Evolutionary conservation across 2,888 invertebrate genomes (phyloP), one percentile per base, ranked within the genome.

Genomic region (Pseudococcus jackbeardsleyi): DNA sequence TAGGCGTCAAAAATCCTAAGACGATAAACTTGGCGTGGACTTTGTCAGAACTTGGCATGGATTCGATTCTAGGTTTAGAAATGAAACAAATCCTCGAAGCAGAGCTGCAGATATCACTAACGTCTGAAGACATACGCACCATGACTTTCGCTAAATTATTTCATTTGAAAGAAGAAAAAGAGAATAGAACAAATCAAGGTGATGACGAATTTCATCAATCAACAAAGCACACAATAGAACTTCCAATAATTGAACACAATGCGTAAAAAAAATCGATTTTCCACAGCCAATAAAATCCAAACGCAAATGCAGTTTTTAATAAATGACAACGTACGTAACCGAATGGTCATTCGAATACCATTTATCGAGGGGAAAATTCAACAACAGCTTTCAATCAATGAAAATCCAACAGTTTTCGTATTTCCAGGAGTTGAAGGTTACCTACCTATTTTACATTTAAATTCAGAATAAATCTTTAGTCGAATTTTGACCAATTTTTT

Each of bases 1-100:
- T 15, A 79, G 79, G 79, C 0, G 93, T 95, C 89, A 93, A 94
- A 90, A 95, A 95, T 90, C 91, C 94, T 91, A 96, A 95, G 92
- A 94, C 93, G 0, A 93, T 94, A 0, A 95, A 95, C 72, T 93
- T 94, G 89, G 94, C 95, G 90, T 93, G 95, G 0, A 94, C 95
- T 0, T 92, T 99, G 1, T 96, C 97, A 0, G 98, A 99, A 91
- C 92, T 99, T 89, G 99, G 99, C 54, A 96, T 99, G 95, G 98
- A 99, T 92, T 98, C 98, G 2, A 94, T 99, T 93, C 98, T 98
- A 97, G 97, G 96, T 0, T 96, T 98, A 0, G 98, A 99, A 92
- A 97, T 99, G 90, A 98, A 98, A 90, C 98, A 98, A 92, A 95
- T 96, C 0, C 92, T 98, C 1, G 98, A 98, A 91, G 93, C 97